Percentiles rank a stretch among this genome's conserved stretches.
Evolutionary conservation across 2,888 invertebrate species (phyloP).

Genomic region (Drosophila anomelani): DNA sequence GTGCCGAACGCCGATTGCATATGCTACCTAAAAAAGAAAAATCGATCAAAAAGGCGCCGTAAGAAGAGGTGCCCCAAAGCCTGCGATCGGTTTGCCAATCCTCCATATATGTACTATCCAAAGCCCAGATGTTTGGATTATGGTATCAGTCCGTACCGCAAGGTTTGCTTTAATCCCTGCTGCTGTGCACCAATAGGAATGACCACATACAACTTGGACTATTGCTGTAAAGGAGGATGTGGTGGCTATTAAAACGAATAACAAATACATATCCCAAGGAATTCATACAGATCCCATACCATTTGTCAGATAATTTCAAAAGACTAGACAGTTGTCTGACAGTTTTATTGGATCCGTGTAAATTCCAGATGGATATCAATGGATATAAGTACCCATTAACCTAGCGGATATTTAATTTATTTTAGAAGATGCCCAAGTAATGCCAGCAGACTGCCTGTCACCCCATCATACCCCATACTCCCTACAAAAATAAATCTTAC

Average conservation of each 20-base stretch:
- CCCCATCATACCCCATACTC: background rate
- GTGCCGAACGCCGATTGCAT: constrained; percentile 42
- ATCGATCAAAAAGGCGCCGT: background rate
- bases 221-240: constrained; percentile 13
- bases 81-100: constrained; percentile 58
- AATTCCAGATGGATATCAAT: background rate
- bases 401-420: background rate
- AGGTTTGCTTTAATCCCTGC: constrained; percentile 2
- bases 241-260: background rate
- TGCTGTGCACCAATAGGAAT: constrained; percentile 7
- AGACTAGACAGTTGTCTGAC: background rate
- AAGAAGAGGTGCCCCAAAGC: constrained; percentile 15
- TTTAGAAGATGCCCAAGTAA: background rate
- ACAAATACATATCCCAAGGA: background rate
- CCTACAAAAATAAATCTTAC: background rate
- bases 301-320: constrained; percentile 2
- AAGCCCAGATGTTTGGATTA: constrained; percentile 13
- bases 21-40: constrained; percentile 25
- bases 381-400: background rate
- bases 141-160: constrained; percentile 7
- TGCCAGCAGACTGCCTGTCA: background rate
- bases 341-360: constrained; percentile 1
- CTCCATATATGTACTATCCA: constrained; percentile 56
- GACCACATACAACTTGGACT: constrained; percentile 21
- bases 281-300: background rate